A percentile compares a stretch with the other conserved stretches of the same genome.
phyloP scores from a whole-genome alignment of 2,888 invertebrate species.

The Timema cristinae region DNA sequence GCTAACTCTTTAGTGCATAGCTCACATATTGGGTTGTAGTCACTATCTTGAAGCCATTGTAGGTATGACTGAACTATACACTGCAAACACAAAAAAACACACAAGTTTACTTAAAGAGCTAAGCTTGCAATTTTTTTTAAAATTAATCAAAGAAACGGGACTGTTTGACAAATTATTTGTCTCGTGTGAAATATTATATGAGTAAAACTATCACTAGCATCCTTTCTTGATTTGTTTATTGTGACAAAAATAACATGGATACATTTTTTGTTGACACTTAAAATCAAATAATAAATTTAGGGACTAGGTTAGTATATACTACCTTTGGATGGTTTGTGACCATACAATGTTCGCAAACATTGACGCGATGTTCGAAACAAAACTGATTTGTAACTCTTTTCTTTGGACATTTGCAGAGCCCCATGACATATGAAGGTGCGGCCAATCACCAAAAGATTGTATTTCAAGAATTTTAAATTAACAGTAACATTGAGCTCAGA shows the following conservation, averaged over 20 bases:
- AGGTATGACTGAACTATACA: constrained; percentile 98
- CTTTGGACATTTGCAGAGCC: constrained; percentile 97
- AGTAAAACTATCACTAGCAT: background rate
- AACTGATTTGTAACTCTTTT: constrained; percentile 96
- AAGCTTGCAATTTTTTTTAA: too few species aligned
- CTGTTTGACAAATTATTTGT: too few species aligned
- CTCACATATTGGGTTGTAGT: constrained; percentile 91
- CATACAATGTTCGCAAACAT: constrained; percentile 99
- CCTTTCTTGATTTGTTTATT: background rate
- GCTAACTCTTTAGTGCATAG: constrained; percentile 79
- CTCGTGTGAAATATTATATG: too few species aligned
- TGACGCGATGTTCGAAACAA: constrained; percentile 98
- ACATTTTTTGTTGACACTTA: background rate
- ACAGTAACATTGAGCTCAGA: too few species aligned
- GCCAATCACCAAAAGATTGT: background rate
- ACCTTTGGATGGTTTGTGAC: constrained; percentile 95
- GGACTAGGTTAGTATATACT: constrained; percentile 37
- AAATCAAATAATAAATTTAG: background rate
- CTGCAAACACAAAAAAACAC: constrained; percentile 53
- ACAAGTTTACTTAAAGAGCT: too few species aligned
- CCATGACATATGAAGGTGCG: constrained; percentile 60
- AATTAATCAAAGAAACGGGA: too few species aligned
- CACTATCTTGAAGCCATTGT: constrained; percentile 97
- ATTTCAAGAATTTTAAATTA: too few species aligned
- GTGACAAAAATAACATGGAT: background rate